These are phyloP conservation scores for Melanchra persicariae DNA, from an alignment of 2,888 invertebrate genomes.

Conservation along the genomic window DNA sequence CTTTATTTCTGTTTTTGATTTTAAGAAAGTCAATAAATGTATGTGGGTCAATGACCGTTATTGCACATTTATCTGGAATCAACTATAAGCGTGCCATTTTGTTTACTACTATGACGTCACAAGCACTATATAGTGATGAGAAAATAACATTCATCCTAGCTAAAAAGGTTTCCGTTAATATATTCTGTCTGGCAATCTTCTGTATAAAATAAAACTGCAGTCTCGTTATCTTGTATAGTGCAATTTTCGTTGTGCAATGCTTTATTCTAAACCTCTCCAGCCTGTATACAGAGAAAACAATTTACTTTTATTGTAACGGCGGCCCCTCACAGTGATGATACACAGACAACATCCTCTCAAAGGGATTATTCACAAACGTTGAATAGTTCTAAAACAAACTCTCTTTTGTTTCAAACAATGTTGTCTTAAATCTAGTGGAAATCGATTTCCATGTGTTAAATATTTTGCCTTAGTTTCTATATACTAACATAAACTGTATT, in stretches of 20 bases:
- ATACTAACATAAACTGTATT: too few species aligned
- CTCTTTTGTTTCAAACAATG: slow-evolving; percentile 16
- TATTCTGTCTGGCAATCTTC: not conserved
- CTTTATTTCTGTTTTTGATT: too few species aligned
- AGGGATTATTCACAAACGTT: slow-evolving; percentile 39
- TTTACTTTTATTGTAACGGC: slow-evolving; percentile 9
- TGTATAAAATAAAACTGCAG: not conserved
- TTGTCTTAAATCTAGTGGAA: slow-evolving; percentile 17
- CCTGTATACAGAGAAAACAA: slow-evolving; percentile 5
- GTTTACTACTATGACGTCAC: too few species aligned
- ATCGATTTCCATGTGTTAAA: slow-evolving; percentile 23
- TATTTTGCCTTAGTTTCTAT: too few species aligned
- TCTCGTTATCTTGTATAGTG: not conserved
- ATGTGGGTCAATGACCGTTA: too few species aligned
- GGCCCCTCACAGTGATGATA: slow-evolving; percentile 13
- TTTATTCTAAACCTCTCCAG: not conserved
- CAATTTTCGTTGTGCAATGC: not conserved
- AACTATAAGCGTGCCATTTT: too few species aligned
- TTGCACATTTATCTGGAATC: too few species aligned
- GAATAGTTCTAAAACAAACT: slow-evolving; percentile 39
- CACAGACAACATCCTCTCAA: slow-evolving; percentile 23
- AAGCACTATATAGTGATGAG: too few species aligned
- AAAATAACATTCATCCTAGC: too few species aligned
- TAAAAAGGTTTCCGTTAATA: too few species aligned
- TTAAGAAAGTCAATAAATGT: too few species aligned